These are phyloP conservation scores for Aleiodes leptofemur DNA, from an alignment of 2,888 invertebrate species.

Conservation along the genomic window DNA sequence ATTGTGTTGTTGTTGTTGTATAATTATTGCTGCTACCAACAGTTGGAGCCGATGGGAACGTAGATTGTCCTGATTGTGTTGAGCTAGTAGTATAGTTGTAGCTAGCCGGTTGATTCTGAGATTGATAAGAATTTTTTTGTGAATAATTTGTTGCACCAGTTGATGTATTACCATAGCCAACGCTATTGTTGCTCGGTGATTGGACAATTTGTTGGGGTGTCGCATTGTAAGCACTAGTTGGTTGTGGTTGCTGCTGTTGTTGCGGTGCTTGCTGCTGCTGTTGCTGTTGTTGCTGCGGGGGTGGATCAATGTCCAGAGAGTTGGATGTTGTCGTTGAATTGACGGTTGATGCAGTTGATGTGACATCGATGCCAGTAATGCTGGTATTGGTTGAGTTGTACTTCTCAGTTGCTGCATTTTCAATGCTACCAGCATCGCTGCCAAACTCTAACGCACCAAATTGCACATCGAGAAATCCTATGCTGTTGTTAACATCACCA, in stretches of 20 bases:
- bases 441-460: slow-evolving; percentile 92
- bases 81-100: slow-evolving; percentile 68
- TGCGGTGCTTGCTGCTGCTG: slow-evolving; percentile 58
- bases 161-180: slow-evolving; percentile 63
- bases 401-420: slow-evolving; percentile 75
- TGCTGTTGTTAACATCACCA: slow-evolving; percentile 86
- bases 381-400: slow-evolving; percentile 73
- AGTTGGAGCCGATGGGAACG: slow-evolving; percentile 77
- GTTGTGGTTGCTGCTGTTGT: slow-evolving; percentile 55
- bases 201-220: slow-evolving; percentile 56
- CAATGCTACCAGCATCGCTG: slow-evolving; percentile 77
- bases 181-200: slow-evolving; percentile 67
- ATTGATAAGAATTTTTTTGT: slow-evolving; percentile 76
- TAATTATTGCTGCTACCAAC: slow-evolving; percentile 74
- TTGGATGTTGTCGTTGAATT: slow-evolving; percentile 63
- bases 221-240: slow-evolving; percentile 64
- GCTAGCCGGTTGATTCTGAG: slow-evolving; percentile 70
- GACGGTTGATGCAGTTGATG: slow-evolving; percentile 61
- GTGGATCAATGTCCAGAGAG: slow-evolving; percentile 68
- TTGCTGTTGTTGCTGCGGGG: slow-evolving; percentile 58
- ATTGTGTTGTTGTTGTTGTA: slow-evolving; percentile 68
- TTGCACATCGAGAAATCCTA: slow-evolving; percentile 91
- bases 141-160: slow-evolving; percentile 60
- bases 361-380: slow-evolving; percentile 67
- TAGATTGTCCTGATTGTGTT: slow-evolving; percentile 75